These are phyloP conservation scores for Momotus momota DNA, from an alignment of 2,797 vertebrate genomes.

Conservation along the genomic window DNA sequence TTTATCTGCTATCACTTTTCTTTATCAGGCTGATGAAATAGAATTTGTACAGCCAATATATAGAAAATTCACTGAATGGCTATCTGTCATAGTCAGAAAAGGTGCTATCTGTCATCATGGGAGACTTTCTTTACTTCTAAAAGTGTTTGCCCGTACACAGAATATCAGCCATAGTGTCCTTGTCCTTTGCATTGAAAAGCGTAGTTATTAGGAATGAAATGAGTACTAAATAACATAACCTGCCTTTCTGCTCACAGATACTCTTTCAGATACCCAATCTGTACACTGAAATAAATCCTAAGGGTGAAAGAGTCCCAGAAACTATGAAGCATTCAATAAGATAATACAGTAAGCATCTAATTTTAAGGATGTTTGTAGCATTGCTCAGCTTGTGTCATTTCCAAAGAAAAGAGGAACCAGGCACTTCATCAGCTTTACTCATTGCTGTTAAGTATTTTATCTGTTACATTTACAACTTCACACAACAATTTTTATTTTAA, in stretches of 20 bases:
- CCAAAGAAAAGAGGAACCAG: background rate
- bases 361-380: background rate
- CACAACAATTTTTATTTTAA: background rate
- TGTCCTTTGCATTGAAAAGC: constrained; percentile 52
- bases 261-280: background rate
- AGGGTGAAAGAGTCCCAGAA: background rate
- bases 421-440: background rate
- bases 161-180: constrained; percentile 76
- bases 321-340: background rate
- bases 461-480: background rate
- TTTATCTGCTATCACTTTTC: constrained; percentile 84
- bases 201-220: background rate
- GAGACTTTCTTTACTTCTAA: constrained; percentile 84
- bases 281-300: background rate
- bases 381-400: background rate
- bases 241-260: background rate
- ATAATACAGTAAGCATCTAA: background rate
- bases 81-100: constrained; percentile 85
- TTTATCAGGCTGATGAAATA: constrained; percentile 83
- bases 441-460: background rate
- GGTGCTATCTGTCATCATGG: constrained; percentile 84
- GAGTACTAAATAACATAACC: background rate
- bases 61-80: constrained; percentile 78
- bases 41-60: constrained; percentile 80
- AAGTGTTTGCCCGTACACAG: constrained; percentile 72